phyloP scores from a whole-genome alignment of 2,888 invertebrate genomes.

The Stramonita haemastoma region DNA sequence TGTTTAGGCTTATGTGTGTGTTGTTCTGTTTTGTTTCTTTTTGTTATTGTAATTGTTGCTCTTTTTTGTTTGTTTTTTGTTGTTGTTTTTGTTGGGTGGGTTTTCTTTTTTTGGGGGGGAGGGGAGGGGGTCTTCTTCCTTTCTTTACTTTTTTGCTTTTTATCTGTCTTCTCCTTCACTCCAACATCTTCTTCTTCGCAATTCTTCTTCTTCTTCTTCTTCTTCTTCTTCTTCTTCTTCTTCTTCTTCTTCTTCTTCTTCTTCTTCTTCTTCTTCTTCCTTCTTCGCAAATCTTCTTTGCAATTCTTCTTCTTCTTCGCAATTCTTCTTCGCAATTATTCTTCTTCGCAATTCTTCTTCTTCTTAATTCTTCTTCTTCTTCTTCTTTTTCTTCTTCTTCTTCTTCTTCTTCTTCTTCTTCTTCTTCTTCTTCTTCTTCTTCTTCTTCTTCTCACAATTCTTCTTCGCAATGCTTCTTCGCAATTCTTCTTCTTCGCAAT shows the following conservation, averaged over 20 bases:
- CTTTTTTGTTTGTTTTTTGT: no score
- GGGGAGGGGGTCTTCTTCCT: neutral
- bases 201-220: neutral
- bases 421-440: neutral
- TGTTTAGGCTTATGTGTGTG: no score
- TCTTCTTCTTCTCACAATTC: neutral
- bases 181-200: neutral
- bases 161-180: neutral
- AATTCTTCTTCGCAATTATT: no score
- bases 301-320: no score
- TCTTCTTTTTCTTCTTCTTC: neutral
- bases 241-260: neutral
- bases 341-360: neutral
- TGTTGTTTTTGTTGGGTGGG: no score
- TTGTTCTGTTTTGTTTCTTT: no score
- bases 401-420: neutral
- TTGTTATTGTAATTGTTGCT: no score
- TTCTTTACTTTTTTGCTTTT: neutral
- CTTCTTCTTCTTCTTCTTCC: conserved; percentile 22
- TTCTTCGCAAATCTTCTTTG: neutral
- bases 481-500: no score
- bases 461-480: no score
- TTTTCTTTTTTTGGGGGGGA: no score
- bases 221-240: neutral
- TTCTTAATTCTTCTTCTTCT: no score